phyloP scores from a whole-genome alignment of 2,113 vertebrate genomes.

The Agapornis roseicollis region DNA sequence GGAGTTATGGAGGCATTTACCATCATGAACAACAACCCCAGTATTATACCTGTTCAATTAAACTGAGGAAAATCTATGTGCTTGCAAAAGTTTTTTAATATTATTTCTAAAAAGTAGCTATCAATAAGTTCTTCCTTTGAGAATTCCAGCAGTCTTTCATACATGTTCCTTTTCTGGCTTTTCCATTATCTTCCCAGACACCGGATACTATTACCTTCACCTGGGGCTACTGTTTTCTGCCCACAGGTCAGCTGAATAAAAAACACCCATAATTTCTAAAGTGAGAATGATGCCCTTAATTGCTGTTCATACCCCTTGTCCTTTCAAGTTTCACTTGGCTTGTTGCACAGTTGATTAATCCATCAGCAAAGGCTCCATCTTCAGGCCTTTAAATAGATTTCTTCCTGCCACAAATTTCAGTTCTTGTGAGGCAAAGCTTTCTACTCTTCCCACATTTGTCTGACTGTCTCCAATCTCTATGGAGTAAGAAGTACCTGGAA shows the following conservation, averaged over 20 bases:
- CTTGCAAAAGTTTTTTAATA: background rate
- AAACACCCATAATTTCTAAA: background rate
- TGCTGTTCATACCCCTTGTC: background rate
- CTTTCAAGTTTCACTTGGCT: background rate
- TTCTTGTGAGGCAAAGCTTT: background rate
- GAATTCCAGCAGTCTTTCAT: background rate
- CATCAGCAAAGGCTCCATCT: background rate
- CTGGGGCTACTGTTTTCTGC: background rate
- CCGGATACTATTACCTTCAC: background rate
- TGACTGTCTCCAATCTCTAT: background rate
- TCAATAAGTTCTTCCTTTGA: background rate
- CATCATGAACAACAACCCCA: background rate
- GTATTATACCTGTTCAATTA: background rate
- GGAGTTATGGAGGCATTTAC: background rate
- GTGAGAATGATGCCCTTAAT: background rate
- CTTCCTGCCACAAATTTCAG: background rate
- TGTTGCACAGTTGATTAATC: background rate
- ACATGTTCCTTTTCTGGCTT: rapidly evolving
- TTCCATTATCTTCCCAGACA: background rate
- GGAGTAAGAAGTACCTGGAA: background rate
- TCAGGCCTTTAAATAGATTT: background rate
- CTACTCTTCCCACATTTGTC: background rate
- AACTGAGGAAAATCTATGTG: background rate
- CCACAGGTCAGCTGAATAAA: background rate
- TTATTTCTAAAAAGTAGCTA: background rate